Evolutionary conservation across 1,140 invertebrate species (phyloP).

Genomic region (Drosophila lini): DNA sequence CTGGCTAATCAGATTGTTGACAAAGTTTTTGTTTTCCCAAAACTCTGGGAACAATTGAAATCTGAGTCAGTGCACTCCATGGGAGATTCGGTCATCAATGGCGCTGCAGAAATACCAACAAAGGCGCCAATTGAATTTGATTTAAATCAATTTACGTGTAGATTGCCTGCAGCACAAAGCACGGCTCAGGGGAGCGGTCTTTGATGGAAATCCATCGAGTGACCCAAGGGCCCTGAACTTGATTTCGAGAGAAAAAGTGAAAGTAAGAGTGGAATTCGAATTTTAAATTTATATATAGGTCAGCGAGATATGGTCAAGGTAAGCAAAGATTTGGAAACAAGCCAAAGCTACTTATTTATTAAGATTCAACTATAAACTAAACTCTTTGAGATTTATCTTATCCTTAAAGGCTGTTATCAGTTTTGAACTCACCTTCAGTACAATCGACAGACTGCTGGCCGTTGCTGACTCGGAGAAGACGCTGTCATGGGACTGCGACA

Average conservation of each 20-base stretch:
- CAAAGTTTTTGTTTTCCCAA: constrained; percentile 13
- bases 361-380: not conserved
- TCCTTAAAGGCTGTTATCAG: not conserved
- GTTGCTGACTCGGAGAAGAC: constrained; percentile 84
- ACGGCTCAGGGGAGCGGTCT: not conserved
- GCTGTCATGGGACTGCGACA: constrained; percentile 83
- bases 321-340: not conserved
- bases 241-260: not conserved
- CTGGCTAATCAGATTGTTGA: constrained; percentile 7
- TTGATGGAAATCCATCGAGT: not conserved
- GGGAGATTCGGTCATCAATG: constrained; percentile 31
- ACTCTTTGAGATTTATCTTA: not conserved
- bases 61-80: constrained; percentile 34
- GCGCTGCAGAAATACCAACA: constrained; percentile 29
- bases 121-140: constrained; percentile 73
- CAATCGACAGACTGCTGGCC: constrained; percentile 82
- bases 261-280: constrained; percentile 14
- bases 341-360: not conserved
- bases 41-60: constrained; percentile 15
- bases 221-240: constrained; percentile 26
- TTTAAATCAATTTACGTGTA: constrained; percentile 73
- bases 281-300: not conserved
- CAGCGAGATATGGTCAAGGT: not conserved
- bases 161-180: constrained; percentile 50
- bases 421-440: constrained; percentile 70